Conservation (phyloP, 2,888 invertebrate genomes). For the Bugulina stolonifera region DNA sequence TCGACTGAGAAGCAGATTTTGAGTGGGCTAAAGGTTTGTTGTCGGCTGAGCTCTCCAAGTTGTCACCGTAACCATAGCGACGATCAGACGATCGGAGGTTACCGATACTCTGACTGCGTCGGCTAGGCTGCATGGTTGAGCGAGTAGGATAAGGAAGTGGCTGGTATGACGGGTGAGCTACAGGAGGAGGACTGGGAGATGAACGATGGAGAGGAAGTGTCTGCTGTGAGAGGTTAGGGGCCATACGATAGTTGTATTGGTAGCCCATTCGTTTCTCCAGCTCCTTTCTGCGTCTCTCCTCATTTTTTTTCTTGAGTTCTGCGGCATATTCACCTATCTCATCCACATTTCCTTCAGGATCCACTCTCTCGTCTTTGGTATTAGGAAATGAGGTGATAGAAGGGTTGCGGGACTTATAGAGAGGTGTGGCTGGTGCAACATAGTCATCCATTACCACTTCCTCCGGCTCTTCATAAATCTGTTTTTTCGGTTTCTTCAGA, state of each 20-base stretch:
- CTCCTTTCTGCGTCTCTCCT: background rate
- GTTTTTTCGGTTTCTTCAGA: background rate
- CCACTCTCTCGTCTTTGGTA: background rate
- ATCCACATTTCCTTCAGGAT: slow-evolving; percentile 14
- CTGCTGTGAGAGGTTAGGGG: background rate
- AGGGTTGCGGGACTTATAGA: background rate
- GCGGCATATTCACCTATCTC: slow-evolving; percentile 6
- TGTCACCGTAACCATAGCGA: background rate
- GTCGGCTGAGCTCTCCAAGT: background rate
- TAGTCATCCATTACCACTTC: background rate
- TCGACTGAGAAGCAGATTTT: slow-evolving; percentile 22
- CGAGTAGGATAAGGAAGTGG: background rate
- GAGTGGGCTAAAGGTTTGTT: background rate
- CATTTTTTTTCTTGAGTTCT: background rate
- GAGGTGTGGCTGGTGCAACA: background rate
- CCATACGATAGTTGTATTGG: background rate
- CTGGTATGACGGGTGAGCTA: background rate
- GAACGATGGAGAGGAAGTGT: background rate
- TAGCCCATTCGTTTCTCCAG: background rate
- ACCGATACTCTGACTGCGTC: slow-evolving; percentile 23
- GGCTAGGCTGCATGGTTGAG: background rate
- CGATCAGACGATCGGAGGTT: slow-evolving; percentile 1
- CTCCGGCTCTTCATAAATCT: background rate
- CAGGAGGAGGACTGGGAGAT: background rate
- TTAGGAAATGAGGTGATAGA: background rate